A percentile compares a stretch with the other conserved stretches of the same genome.
Evolutionary conservation across 2,113 vertebrate species (phyloP).

Genomic region (Symphodus melops): DNA sequence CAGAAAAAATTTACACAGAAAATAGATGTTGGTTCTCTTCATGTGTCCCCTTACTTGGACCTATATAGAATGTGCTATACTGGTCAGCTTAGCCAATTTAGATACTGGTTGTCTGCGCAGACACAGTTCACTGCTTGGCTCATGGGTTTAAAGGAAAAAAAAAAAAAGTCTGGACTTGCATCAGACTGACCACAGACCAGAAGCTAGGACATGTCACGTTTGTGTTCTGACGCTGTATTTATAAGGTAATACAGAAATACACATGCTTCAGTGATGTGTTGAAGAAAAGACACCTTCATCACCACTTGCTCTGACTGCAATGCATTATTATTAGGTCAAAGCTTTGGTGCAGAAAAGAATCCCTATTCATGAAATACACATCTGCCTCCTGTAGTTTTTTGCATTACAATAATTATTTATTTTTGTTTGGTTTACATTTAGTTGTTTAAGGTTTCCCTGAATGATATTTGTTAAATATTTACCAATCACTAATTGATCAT

Average conservation of each 20-base stretch:
- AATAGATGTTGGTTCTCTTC: slow-evolving; percentile 55
- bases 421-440: no score
- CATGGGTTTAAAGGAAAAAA: slow-evolving; percentile 61
- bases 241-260: neutral
- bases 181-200: neutral
- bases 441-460: no score
- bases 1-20: slow-evolving; percentile 58
- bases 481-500: no score
- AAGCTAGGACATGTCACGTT: neutral
- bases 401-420: no score
- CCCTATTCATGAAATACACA: neutral
- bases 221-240: neutral
- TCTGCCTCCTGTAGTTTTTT: neutral
- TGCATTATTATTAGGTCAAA: neutral
- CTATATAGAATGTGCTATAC: slow-evolving; percentile 50
- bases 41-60: slow-evolving; percentile 43
- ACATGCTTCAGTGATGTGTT: neutral
- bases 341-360: neutral
- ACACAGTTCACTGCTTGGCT: slow-evolving; percentile 54
- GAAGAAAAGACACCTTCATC: neutral
- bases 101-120: slow-evolving; percentile 52
- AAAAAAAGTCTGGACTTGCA: slow-evolving; percentile 22
- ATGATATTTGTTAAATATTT: no score
- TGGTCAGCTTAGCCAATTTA: slow-evolving; percentile 64
- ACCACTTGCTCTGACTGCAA: neutral